Base-by-base conservation (phyloP, 2,797 vertebrate genomes). In the Helicolenus hilgendorfi region DNA sequence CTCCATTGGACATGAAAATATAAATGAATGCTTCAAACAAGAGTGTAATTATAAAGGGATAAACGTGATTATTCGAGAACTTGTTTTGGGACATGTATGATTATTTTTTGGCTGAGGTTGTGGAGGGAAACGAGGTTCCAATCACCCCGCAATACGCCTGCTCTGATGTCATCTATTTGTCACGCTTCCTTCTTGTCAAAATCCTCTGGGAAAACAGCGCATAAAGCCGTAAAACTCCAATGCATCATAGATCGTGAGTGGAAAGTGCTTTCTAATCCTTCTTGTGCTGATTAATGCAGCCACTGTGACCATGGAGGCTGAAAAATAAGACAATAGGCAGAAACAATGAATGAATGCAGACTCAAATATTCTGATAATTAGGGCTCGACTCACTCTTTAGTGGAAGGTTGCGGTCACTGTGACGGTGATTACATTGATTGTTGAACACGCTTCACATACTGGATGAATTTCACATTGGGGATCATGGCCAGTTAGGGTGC, bases 81-180 rank as follows among this genome's bases (percentile, higher is more conserved):
- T 89, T 92, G 86, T 94, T 93, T 88, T 73, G 59, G 81, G 89
- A 95, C 77, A 31, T 62, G 85, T 87, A 85, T 87, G 93, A 94
- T 93, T 93, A 81, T 89, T 86, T 87, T 84, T 87, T 94, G 45
- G 92, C 90, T 35, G 18, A 69, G 63, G 55, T 20, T 24, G 29
- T 26, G 83, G 81, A 73, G 76, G 33, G 56, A 92, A 93, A 94
- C 27, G 3, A 81, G 75, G 85, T 83, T 94, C 78, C 85, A 94
- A 90, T 94, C 90, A 93, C 89, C 70, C 90, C n/a, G 71, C 81
- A 56, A 78, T 81, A 82, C 20, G 81, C 63, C 38, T 88, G 85
- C 72, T 83, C 82, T 94, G 92, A 95, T 93, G 92, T 94, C 92
- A 95, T 94, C 86, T 81, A 89, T 95, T 92, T 92, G 94, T 94